Evolutionary conservation across 2,888 invertebrate species (phyloP).

Genomic region (Asteroscopus sphinx): DNA sequence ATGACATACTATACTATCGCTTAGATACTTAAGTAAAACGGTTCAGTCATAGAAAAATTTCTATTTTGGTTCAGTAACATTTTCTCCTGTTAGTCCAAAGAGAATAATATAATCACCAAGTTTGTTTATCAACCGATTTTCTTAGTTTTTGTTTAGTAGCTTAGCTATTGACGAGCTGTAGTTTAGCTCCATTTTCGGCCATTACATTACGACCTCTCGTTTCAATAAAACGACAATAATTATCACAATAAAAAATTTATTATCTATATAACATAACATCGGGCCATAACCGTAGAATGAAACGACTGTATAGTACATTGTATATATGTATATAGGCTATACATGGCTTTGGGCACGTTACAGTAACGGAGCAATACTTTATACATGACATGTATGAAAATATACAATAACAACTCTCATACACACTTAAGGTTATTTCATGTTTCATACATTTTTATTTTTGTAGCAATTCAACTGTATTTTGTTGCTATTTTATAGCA

Average conservation of each 20-base stretch:
- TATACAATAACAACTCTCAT: slow-evolving; percentile 24
- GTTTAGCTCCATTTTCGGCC: too few relatives aligned
- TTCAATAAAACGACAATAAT: slow-evolving; percentile 60
- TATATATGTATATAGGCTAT: slow-evolving; percentile 73
- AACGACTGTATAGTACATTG: slow-evolving; percentile 81
- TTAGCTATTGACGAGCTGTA: too few relatives aligned
- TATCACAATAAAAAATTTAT: slow-evolving; percentile 89
- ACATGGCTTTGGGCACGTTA: slow-evolving; percentile 66
- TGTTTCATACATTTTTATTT: background rate
- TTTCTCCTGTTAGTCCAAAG: too few relatives aligned
- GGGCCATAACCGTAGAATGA: slow-evolving; percentile 83
- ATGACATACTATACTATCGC: too few relatives aligned
- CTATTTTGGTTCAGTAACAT: too few relatives aligned
- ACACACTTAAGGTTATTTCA: slow-evolving; percentile 1
- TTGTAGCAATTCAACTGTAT: background rate
- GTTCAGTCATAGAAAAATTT: too few relatives aligned
- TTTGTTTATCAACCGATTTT: too few relatives aligned
- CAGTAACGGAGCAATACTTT: slow-evolving; percentile 54
- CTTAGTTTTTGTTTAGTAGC: too few relatives aligned
- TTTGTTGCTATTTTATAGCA: slow-evolving; percentile 8
- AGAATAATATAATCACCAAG: too few relatives aligned
- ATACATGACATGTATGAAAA: slow-evolving; percentile 30
- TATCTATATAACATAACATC: slow-evolving; percentile 89
- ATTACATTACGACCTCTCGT: too few relatives aligned
- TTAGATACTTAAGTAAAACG: too few relatives aligned